Base-by-base conservation (phyloP, 2,113 vertebrate genomes). In the Corythornis vintsioides region DNA sequence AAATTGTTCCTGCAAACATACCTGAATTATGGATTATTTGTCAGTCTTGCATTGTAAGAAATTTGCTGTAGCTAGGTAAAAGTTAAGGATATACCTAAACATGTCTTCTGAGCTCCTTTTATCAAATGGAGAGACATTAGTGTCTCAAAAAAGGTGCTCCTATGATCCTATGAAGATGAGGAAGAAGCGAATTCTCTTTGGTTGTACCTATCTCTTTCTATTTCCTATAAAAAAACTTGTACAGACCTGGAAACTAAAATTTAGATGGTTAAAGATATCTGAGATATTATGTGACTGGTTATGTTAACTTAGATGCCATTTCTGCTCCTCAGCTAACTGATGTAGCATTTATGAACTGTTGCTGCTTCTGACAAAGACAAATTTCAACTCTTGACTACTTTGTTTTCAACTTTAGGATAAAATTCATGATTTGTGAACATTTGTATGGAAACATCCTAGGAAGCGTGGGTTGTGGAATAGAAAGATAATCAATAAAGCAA, bases 11-110 rank as follows among this genome's bases (percentile, higher is more conserved):
- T 90, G 63, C 73, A 93, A 88, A 88, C 0, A 10, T 88, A 65
- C 86, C 88, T 95, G 92, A 93, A 94, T 92, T 90, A 96, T 67
- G 77, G 90, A 90, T 90, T 86, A 86, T 88, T 94, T 94, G 33
- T 84, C 73, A 86, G n/a, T 75, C 1, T 0, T 78, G 43, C 83
- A 69, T 15, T 67, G 70, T 40, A 86, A 93, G 57, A 45, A 67
- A 67, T 60, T 86, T 66, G 29, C 42, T 81, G 56, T 31, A 90
- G 60, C 22, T 76, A 71, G 28, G 26, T 70, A 22, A 69, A 81
- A 91, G 28, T 77, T 88, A 61, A 28, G 52, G 24, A 7, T 47
- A 63, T 50, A 70, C 50, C 11, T 83, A 55, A 79, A 80, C 5
- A 59, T 87, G 26, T 78, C 61, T 87, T 93, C 72, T 60, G 60